Evolutionary conservation across 2,888 invertebrate genomes (phyloP).

Genomic region (Dasysyrphus tricinctus): DNA sequence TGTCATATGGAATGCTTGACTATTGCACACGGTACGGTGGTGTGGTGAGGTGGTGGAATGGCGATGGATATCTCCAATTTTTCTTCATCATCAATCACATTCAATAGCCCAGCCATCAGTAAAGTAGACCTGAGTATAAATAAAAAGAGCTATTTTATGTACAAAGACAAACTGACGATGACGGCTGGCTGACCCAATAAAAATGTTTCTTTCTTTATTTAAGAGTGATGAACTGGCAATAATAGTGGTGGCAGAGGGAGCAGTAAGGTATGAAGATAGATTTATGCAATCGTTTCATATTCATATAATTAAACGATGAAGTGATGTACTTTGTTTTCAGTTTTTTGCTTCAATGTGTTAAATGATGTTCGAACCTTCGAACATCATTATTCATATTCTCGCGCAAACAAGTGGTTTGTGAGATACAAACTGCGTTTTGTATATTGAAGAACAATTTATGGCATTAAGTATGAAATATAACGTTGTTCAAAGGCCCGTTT

Average conservation of each 20-base stretch:
- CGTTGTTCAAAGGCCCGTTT: too few species aligned
- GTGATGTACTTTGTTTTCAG: conserved; percentile 20
- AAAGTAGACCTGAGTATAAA: conserved; percentile 22
- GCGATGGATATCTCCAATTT: not conserved
- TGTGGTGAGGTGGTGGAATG: not conserved
- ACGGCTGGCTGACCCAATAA: conserved; percentile 56
- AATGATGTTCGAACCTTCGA: not conserved
- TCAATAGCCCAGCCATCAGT: not conserved
- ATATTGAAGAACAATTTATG: too few species aligned
- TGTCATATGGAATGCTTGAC: conserved; percentile 9
- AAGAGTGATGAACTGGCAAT: conserved; percentile 55
- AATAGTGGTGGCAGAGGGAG: conserved; percentile 7
- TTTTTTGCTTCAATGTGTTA: not conserved
- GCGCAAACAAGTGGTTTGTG: too few species aligned
- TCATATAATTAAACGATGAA: conserved; percentile 1
- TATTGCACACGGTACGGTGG: not conserved
- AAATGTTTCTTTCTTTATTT: conserved; percentile 17
- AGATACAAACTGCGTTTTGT: too few species aligned
- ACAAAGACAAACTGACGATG: conserved; percentile 13
- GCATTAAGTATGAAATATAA: too few species aligned
- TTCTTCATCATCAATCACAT: conserved; percentile 15
- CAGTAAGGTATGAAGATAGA: conserved; percentile 1
- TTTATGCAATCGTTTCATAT: conserved; percentile 43
- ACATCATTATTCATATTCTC: not conserved
- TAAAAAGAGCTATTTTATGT: not conserved